Conservation (phyloP, 2,797 vertebrate species). For the Echeneis naucrates region DNA sequence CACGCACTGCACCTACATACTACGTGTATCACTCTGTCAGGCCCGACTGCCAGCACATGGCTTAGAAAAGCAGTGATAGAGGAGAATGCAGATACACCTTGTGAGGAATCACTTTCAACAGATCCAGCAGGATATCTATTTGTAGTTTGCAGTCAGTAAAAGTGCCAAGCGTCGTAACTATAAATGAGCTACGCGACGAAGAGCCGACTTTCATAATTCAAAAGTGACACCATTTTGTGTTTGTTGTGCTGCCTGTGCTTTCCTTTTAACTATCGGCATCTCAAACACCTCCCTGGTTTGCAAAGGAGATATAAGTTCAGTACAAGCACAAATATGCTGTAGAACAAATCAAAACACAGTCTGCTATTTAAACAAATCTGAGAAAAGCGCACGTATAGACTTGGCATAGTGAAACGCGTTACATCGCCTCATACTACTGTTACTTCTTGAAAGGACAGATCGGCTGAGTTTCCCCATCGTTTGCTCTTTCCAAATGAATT, state of each 20-base stretch:
- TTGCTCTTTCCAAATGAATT: too few species aligned
- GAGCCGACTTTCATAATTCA: slow-evolving; percentile 29
- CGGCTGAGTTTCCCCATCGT: too few species aligned
- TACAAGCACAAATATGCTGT: slow-evolving; percentile 3
- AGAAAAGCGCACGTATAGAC: neutral
- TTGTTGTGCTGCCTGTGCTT: slow-evolving; percentile 23
- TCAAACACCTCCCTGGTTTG: neutral
- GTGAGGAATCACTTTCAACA: slow-evolving; percentile 25
- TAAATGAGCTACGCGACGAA: slow-evolving; percentile 1
- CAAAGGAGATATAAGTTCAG: slow-evolving; percentile 11
- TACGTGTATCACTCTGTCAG: slow-evolving; percentile 34
- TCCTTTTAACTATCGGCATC: slow-evolving; percentile 4
- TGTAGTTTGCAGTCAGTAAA: slow-evolving; percentile 10
- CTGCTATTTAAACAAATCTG: neutral
- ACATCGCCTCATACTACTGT: neutral
- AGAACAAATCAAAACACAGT: neutral
- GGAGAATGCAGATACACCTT: slow-evolving; percentile 17
- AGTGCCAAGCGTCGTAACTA: slow-evolving; percentile 1
- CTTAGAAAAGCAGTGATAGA: slow-evolving; percentile 18
- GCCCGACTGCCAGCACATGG: slow-evolving; percentile 13
- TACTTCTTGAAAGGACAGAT: too few species aligned
- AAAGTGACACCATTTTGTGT: slow-evolving; percentile 19
- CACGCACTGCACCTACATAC: slow-evolving; percentile 14
- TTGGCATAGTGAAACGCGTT: neutral
- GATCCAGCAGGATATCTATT: slow-evolving; percentile 12